Evolutionary conservation across 2,797 vertebrate species (phyloP).

Genomic region (Tiaroga cobitis): DNA sequence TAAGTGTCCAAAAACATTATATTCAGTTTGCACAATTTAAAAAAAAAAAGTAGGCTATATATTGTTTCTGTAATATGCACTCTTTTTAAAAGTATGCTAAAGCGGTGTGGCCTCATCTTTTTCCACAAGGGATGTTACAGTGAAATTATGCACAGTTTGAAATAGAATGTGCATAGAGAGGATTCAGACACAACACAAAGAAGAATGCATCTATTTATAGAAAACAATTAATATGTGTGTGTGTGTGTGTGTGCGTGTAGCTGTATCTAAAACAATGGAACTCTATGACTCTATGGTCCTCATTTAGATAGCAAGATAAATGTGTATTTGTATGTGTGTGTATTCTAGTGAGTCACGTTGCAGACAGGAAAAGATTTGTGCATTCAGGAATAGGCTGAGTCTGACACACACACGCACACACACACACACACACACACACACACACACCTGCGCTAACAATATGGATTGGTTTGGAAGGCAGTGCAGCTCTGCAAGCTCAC

Average conservation of each 20-base stretch:
- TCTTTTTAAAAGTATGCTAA: neutral
- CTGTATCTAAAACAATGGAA: neutral
- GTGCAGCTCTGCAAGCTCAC: constrained; percentile 63
- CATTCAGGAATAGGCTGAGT: constrained; percentile 72
- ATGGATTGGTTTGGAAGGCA: constrained; percentile 74
- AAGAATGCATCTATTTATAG: neutral
- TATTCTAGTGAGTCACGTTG: constrained; percentile 60
- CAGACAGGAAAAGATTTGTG: constrained; percentile 72
- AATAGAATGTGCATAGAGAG: neutral
- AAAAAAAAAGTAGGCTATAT: too few species aligned
- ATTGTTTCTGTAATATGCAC: too few species aligned
- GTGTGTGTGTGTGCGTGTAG: neutral
- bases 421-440: constrained; percentile 63
- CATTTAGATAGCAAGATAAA: constrained; percentile 6
- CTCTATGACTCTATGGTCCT: neutral
- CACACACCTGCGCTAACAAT: constrained; percentile 60
- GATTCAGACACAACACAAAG: neutral
- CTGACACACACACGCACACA: constrained; percentile 71
- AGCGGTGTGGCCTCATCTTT: neutral
- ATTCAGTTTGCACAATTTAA: neutral
- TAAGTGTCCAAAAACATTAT: neutral
- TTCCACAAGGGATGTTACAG: neutral
- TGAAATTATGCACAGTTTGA: neutral
- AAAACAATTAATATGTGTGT: neutral
- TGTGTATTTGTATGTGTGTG: neutral